These are phyloP conservation scores for Apostichopus parvimensis DNA, from an alignment of 35 echinoderm and acorn worm genomes.

Conservation along the genomic window DNA sequence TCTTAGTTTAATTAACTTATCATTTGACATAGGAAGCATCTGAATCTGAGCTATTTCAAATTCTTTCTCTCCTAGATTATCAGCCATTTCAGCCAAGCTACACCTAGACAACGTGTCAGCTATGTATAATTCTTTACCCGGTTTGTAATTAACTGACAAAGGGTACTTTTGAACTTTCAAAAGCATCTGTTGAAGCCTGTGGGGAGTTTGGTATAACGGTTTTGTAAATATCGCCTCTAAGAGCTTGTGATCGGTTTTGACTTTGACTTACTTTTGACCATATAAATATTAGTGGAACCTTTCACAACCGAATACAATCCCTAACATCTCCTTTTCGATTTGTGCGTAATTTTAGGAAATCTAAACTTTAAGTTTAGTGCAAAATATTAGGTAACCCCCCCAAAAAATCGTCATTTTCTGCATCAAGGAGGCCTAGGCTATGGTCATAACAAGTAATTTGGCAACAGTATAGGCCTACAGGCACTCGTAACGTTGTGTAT, in stretches of 20 bases:
- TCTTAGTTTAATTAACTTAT: neutral
- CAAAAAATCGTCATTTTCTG: too few relatives aligned
- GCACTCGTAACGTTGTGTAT: too few relatives aligned
- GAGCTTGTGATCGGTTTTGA: slow-evolving; percentile 37
- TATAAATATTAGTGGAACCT: slow-evolving; percentile 9
- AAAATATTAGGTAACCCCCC: too few relatives aligned
- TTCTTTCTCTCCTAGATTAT: neutral
- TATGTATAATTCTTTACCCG: neutral
- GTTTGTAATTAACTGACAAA: neutral
- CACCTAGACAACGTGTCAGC: neutral
- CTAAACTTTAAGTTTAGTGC: too few relatives aligned
- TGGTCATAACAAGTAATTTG: too few relatives aligned
- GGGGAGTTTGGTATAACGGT: slow-evolving; percentile 1
- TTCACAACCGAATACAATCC: slow-evolving; percentile 40
- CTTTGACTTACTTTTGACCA: slow-evolving; percentile 10
- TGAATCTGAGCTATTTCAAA: neutral
- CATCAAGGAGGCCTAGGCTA: too few relatives aligned
- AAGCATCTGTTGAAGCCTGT: neutral
- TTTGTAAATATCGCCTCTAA: slow-evolving; percentile 29
- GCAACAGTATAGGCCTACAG: too few relatives aligned
- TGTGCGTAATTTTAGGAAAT: slow-evolving; percentile 19
- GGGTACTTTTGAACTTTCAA: neutral
- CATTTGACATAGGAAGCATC: neutral
- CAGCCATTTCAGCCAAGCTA: neutral
- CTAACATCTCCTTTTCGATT: slow-evolving; percentile 39